Conservation (phyloP, 1,140 invertebrate species). For the Belonocnema kinseyi region DNA sequence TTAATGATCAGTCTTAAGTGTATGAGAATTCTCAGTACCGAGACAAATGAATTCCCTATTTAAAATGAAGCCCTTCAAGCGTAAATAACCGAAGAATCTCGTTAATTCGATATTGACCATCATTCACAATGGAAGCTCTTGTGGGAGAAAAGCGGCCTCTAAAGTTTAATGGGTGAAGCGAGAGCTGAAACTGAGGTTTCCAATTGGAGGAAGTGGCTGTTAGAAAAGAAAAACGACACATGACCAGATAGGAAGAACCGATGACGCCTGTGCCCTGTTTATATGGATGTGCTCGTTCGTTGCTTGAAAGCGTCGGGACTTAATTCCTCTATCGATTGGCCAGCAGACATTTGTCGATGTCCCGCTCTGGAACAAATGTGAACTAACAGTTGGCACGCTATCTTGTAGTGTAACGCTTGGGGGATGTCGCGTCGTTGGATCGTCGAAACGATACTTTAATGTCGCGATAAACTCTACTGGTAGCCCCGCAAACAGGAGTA, state of each 20-base stretch:
- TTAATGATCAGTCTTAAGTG: no score
- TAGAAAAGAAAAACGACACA: not conserved
- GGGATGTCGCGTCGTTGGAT: constrained; percentile 48
- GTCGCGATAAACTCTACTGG: constrained; percentile 49
- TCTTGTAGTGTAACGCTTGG: constrained; percentile 39
- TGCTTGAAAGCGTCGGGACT: constrained; percentile 41
- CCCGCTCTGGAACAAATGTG: constrained; percentile 47
- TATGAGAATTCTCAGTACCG: no score
- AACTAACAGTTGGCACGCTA: constrained; percentile 49
- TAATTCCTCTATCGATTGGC: constrained; percentile 52
- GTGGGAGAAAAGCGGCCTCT: constrained; percentile 31
- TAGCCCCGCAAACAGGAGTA: constrained; percentile 36
- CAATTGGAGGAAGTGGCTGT: not conserved
- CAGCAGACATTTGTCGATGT: constrained; percentile 53
- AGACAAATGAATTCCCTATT: not conserved
- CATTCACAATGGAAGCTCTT: not conserved
- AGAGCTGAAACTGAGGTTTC: constrained; percentile 8
- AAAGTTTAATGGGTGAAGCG: not conserved
- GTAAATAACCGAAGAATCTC: not conserved
- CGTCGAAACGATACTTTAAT: constrained; percentile 55
- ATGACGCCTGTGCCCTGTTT: not conserved
- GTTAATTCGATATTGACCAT: not conserved
- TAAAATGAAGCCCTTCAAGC: not conserved
- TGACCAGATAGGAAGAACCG: not conserved
- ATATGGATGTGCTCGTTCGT: constrained; percentile 25